Evolutionary conservation across 2,113 vertebrate species (phyloP).

Genomic region (Psophia crepitans): DNA sequence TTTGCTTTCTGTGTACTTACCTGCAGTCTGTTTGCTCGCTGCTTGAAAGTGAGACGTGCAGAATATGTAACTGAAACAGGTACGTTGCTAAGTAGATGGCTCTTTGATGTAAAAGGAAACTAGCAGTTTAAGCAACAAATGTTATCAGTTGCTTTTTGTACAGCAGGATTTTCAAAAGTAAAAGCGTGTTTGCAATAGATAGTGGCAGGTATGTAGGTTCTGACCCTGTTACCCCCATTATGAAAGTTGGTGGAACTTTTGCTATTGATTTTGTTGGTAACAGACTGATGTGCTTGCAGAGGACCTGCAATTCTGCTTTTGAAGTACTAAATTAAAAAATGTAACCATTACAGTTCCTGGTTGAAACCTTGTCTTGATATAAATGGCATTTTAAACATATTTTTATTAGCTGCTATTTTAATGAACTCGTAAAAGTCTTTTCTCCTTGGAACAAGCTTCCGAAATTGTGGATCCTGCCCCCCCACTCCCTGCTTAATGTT

Average conservation of each 20-base stretch:
- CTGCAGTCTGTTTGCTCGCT: not conserved
- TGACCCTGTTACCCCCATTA: not conserved
- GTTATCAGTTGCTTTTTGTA: not conserved
- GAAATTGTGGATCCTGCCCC: not conserved
- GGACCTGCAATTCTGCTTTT: not conserved
- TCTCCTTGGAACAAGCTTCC: not conserved
- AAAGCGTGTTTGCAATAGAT: not conserved
- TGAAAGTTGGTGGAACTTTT: not conserved
- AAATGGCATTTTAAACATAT: not conserved
- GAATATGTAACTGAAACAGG: not conserved
- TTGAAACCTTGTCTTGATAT: not conserved
- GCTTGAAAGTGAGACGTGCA: not conserved
- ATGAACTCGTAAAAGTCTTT: not conserved
- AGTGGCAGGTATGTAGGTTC: not conserved
- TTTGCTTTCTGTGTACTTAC: not conserved
- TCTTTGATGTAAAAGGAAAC: not conserved
- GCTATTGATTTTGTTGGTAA: not conserved
- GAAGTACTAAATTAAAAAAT: not conserved
- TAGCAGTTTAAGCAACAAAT: not conserved
- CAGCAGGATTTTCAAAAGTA: not conserved
- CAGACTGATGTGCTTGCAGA: not conserved
- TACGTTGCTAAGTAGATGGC: not conserved
- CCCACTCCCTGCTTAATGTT: accelerated
- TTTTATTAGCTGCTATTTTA: constrained; percentile 17
- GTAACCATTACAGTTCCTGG: not conserved